Base-by-base conservation (phyloP, 2,888 invertebrate genomes). In the Scotopteryx bipunctaria region DNA sequence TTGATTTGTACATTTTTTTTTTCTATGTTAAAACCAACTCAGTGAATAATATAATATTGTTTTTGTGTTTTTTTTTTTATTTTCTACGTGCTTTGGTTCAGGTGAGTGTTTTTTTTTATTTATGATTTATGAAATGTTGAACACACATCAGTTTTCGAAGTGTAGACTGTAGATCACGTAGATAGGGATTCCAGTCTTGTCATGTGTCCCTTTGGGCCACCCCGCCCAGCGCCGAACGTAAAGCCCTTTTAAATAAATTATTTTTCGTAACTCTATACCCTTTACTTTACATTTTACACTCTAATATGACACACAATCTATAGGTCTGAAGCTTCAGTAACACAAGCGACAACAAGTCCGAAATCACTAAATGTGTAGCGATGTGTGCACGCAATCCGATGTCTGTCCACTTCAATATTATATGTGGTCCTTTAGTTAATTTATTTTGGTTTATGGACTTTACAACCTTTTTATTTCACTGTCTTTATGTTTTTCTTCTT, bases 311-410 rank as follows among this genome's bases (percentile, higher is more conserved):
- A 82, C 78, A 72, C 69, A 64, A 70, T 69, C 73, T 67, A 60
- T 60, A 54, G 59, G 63, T 70, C 61, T 71, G 69, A 70, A 72
- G 78, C 76, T 79, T 80, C 62, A 64, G 64, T 61, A 71, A 84
- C 81, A 83, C 80, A 70, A 78, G 74, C 67, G 67, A 72, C 63
- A 70, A 77, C 62, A 76, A 73, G 70, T 69, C 61, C 55, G 64
- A 74, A 52, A 69, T 67, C 61, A 68, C 69, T 76, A 67, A 69
- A 70, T 67, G 74, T 81, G 76, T 78, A 85, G 85, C 80, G 73
- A 77, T 85, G 87, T 87, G 76, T 87, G 89, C 89, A 90, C 90
- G 89, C 86, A 77, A 77, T 80, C 86, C 87, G 78, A 71, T 86
- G 79, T 86, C 73, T 88, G 71, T 81, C 85, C 87, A 87, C 83